These are phyloP conservation scores for Triplophysa rosa DNA, from an alignment of 2,113 vertebrate genomes.

Conservation along the genomic window DNA sequence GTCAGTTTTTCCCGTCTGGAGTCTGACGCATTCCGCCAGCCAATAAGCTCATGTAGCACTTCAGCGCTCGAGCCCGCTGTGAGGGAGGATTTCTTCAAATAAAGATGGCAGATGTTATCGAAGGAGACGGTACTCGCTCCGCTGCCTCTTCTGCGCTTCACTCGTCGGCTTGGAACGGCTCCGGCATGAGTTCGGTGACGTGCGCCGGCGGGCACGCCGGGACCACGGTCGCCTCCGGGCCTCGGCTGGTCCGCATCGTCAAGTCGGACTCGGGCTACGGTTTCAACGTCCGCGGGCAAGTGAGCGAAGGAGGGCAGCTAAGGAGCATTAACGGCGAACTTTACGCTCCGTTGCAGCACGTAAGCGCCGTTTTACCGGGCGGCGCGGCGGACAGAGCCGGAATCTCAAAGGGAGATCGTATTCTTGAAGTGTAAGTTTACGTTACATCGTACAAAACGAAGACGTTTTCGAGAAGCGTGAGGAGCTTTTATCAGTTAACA, in stretches of 20 bases:
- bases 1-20: conserved; percentile 32
- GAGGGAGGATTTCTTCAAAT: conserved; percentile 52
- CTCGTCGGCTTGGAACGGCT: conserved; percentile 61
- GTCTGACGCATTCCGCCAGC: conserved; percentile 50
- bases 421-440: conserved; percentile 96
- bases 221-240: conserved; percentile 75
- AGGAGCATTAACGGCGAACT: conserved; percentile 97
- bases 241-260: conserved; percentile 88
- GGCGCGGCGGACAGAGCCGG: conserved; percentile 93
- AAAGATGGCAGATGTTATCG: conserved; percentile 72
- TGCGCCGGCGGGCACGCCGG: conserved; percentile 10
- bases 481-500: not conserved
- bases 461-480: not conserved
- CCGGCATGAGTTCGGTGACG: conserved; percentile 47
- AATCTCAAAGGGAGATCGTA: conserved; percentile 91
- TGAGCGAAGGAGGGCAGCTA: conserved; percentile 94
- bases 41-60: conserved; percentile 61
- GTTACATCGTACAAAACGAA: not conserved
- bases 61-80: conserved; percentile 39
- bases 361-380: conserved; percentile 92
- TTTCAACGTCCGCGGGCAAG: conserved; percentile 95
- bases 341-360: conserved; percentile 96
- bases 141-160: conserved; percentile 59
- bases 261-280: conserved; percentile 96
- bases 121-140: conserved; percentile 65